Conservation (phyloP, 1,140 invertebrate genomes). For the Brachionus paranguensis region DNA sequence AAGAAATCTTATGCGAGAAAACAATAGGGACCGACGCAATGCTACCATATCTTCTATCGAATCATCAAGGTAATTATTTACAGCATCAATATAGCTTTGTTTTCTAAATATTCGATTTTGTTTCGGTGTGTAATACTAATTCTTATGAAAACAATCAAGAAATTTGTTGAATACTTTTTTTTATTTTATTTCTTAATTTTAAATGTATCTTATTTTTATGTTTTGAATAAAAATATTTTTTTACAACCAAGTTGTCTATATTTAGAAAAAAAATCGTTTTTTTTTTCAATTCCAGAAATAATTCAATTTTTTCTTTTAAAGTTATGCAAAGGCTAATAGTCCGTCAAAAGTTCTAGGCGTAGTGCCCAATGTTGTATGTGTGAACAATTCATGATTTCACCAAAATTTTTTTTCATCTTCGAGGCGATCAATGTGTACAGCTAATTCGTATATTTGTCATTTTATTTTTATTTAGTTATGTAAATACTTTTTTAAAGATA, state of each 20-base stretch:
- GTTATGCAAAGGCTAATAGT: not conserved
- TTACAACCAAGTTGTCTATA: not conserved
- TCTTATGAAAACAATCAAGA: not conserved
- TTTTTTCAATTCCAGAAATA: not conserved
- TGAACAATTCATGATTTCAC: not conserved
- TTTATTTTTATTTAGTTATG: not conserved
- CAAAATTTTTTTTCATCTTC: not conserved
- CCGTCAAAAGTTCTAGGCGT: not conserved
- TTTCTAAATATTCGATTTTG: not conserved
- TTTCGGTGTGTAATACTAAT: not conserved
- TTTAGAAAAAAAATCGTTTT: not conserved
- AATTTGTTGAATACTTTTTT: not conserved
- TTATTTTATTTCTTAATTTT: not conserved
- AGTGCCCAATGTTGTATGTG: not conserved
- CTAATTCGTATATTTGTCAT: not conserved
- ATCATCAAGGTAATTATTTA: constrained; percentile 24
- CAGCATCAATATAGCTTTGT: not conserved
- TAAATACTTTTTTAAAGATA: not conserved
- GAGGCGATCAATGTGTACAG: not conserved
- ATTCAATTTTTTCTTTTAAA: not conserved
- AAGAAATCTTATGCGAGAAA: constrained; percentile 19
- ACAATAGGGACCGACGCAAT: constrained; percentile 26
- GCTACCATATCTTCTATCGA: constrained; percentile 21
- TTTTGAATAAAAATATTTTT: no score
- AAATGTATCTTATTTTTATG: no score